Evolutionary conservation across 2,797 vertebrate genomes (phyloP).

Genomic region (Craterocephalus amniculus): DNA sequence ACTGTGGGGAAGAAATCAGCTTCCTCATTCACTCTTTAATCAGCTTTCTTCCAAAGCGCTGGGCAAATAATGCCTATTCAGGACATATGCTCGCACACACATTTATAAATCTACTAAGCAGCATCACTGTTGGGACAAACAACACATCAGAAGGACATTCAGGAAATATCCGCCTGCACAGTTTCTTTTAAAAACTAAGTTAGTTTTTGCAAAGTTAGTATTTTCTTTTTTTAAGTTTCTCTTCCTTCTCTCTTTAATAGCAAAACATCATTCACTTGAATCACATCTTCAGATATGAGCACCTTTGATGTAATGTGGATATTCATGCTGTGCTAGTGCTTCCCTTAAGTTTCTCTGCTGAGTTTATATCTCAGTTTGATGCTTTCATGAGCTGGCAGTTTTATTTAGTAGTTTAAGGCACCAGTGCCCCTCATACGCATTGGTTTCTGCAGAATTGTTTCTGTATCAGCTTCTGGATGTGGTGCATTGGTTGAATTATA

Average conservation of each 20-base stretch:
- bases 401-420: slow-evolving; percentile 65
- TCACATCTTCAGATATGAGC: slow-evolving; percentile 38
- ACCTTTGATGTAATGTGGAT: slow-evolving; percentile 32
- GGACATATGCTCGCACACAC: slow-evolving; percentile 5
- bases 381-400: slow-evolving; percentile 58
- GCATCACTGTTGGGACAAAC: slow-evolving; percentile 46
- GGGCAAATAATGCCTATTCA: slow-evolving; percentile 35
- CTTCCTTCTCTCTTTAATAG: slow-evolving; percentile 25
- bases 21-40: slow-evolving; percentile 77
- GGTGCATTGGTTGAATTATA: slow-evolving; percentile 56
- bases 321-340: slow-evolving; percentile 38
- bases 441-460: slow-evolving; percentile 62
- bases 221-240: slow-evolving; percentile 24
- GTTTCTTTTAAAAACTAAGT: slow-evolving; percentile 43
- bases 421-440: slow-evolving; percentile 51
- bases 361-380: slow-evolving; percentile 70
- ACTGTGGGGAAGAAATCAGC: slow-evolving; percentile 71
- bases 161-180: slow-evolving; percentile 1
- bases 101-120: slow-evolving; percentile 33
- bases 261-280: slow-evolving; percentile 34
- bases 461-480: slow-evolving; percentile 61
- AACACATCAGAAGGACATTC: slow-evolving; percentile 59
- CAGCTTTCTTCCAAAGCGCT: slow-evolving; percentile 68
- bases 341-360: slow-evolving; percentile 28
- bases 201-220: slow-evolving; percentile 13